Percentiles rank a stretch among this genome's conserved stretches.
These are phyloP conservation scores for Malacoctenus gilli DNA, from an alignment of 2,797 vertebrate species.

Conservation along the genomic window DNA sequence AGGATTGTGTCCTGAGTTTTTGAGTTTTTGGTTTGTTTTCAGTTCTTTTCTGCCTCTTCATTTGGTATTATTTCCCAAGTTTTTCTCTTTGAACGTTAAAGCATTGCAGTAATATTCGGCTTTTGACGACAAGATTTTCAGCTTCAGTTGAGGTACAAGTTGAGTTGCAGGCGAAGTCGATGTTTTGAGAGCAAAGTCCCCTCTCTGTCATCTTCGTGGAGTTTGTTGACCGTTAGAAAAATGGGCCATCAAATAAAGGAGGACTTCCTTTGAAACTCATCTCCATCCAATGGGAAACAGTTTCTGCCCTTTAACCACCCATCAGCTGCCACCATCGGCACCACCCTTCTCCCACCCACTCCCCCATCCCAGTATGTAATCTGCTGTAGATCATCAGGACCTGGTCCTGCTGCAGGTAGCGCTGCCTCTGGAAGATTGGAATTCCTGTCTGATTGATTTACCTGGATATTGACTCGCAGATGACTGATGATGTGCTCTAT, in stretches of 20 bases:
- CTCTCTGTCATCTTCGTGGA: conserved; percentile 9
- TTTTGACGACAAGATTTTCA: too few relatives aligned
- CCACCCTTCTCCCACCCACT: background rate
- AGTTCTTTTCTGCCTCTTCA: too few relatives aligned
- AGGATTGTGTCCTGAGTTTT: too few relatives aligned
- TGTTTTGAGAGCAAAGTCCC: background rate
- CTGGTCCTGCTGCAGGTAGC: conserved; percentile 39
- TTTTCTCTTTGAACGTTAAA: too few relatives aligned
- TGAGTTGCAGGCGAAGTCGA: too few relatives aligned
- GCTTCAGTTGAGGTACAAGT: too few relatives aligned
- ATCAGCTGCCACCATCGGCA: conserved; percentile 22
- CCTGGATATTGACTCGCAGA: conserved; percentile 61
- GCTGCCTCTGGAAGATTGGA: conserved; percentile 67
- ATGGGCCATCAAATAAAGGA: background rate
- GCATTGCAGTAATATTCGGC: too few relatives aligned
- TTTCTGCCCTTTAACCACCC: conserved; percentile 24
- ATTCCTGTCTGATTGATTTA: conserved; percentile 72
- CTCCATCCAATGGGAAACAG: conserved; percentile 1
- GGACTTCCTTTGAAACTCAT: conserved; percentile 7
- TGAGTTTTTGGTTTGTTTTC: too few relatives aligned
- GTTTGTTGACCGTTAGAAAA: conserved; percentile 5
- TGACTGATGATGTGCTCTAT: conserved; percentile 58
- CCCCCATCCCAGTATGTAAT: conserved; percentile 15
- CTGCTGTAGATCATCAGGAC: conserved; percentile 45
- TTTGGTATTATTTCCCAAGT: too few relatives aligned